Percentiles rank a stretch among this genome's conserved stretches.
Evolutionary conservation across 2,797 vertebrate species (phyloP).

Genomic region (Austrolebias charrua): DNA sequence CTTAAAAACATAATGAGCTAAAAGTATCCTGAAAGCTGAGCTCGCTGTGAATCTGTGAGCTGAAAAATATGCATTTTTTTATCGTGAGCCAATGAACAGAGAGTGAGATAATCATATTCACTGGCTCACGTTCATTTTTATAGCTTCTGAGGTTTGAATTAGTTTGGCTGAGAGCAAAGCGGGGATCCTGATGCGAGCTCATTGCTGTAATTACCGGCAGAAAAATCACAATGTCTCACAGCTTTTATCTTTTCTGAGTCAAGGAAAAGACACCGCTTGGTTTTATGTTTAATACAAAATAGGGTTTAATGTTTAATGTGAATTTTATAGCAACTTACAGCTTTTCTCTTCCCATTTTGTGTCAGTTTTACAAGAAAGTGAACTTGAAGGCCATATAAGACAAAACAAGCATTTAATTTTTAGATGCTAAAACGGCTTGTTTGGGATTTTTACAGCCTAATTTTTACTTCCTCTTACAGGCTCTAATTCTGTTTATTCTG

Average conservation of each 20-base stretch:
- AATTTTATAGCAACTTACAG: neutral
- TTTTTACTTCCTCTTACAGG: neutral
- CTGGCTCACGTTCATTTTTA: slow-evolving; percentile 32
- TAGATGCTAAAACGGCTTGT: too few relatives aligned
- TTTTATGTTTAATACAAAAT: neutral
- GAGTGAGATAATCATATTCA: slow-evolving; percentile 28
- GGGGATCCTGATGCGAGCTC: neutral
- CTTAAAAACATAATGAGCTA: slow-evolving; percentile 16
- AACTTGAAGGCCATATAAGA: neutral
- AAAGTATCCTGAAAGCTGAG: slow-evolving; percentile 6
- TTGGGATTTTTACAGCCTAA: neutral
- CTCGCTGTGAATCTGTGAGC: neutral
- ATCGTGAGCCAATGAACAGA: slow-evolving; percentile 24
- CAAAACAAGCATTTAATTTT: too few relatives aligned
- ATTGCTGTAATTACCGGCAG: too few relatives aligned
- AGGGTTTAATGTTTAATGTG: neutral
- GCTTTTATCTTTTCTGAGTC: slow-evolving; percentile 2
- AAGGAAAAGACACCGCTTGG: neutral
- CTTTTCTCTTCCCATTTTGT: neutral
- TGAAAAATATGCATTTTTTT: slow-evolving; percentile 25
- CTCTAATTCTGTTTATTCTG: neutral
- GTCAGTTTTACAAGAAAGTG: neutral
- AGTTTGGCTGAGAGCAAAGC: slow-evolving; percentile 25
- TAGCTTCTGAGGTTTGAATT: slow-evolving; percentile 38
- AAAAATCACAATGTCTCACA: neutral